Base-by-base conservation (phyloP, 2,797 vertebrate species). In the Kryptopterus vitreolus region DNA sequence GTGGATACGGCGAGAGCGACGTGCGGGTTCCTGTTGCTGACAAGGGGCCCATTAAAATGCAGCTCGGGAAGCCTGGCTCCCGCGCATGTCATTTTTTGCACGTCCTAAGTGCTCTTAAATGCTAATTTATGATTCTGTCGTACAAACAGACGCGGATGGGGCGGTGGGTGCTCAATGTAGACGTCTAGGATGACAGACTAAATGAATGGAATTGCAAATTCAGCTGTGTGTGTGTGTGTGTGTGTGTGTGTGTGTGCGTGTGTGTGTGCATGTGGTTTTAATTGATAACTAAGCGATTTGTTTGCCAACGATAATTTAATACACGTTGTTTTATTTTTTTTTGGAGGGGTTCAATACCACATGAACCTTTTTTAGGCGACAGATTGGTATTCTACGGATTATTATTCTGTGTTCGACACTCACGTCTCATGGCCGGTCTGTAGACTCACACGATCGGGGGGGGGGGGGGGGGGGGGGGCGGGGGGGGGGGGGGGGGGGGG, bases 41-140 rank as follows among this genome's bases (percentile, higher is more conserved):
- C 80, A 62, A 76, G 50, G 76, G 81, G 74, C 81, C n/a, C 79
- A 81, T 88, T 89, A 83, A 88, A 81, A 81, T 81, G 74, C 71
- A 33, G 69, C 61, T 43, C 71, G 75, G 73, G 24, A 50, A 46
- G 46, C 33, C 81, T 24, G 77, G 66, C 13, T 86, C 85, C 86
- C 83, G 79, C 87, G 33, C 76, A 74, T 43, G 35, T 59, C 43
- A 71, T 61, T 61, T 61, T 61, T 80, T 69, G 76, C 43, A 76
- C 29, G 31, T 55, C 52, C 77, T 75, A 48, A 76, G 24, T 68
- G 68, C 38, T 53, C 78, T 62, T 83, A 57, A 86, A 86, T 75
- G 81, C 81, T 57, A 86, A 80, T 63, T 50, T 22, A 35, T 52
- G 6, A 74, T 65, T 66, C 29, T 46, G 70, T 66, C 29, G 35